Evolutionary conservation across 2,797 vertebrate species (phyloP).

Genomic region (Malacoraja senta): DNA sequence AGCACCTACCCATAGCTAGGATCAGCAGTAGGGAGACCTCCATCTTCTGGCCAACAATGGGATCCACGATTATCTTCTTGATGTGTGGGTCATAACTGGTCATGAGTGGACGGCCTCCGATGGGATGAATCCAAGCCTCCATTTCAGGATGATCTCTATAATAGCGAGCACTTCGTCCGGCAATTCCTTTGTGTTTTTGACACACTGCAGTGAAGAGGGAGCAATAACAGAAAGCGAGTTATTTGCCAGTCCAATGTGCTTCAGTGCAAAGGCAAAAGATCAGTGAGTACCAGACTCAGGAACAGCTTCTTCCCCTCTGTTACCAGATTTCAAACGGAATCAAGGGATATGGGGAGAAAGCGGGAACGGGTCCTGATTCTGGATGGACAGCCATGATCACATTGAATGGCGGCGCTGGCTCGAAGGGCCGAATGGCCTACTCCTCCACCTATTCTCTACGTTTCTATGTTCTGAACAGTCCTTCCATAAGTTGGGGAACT

Average conservation of each 20-base stretch:
- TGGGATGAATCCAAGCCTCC: neutral
- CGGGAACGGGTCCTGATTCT: too few species aligned
- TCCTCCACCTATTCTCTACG: too few species aligned
- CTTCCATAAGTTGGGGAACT: too few species aligned
- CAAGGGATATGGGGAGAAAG: too few species aligned
- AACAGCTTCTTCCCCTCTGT: too few species aligned
- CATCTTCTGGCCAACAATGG: neutral
- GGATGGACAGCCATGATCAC: too few species aligned
- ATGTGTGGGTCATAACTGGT: neutral
- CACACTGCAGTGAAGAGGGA: neutral
- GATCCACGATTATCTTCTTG: conserved; percentile 5
- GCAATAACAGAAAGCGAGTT: neutral
- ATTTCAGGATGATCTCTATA: neutral
- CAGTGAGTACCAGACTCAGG: neutral
- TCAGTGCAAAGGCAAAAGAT: neutral
- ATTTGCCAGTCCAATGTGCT: neutral
- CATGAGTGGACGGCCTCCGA: neutral
- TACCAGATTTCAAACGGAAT: too few species aligned
- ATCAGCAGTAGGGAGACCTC: neutral
- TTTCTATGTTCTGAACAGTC: too few species aligned
- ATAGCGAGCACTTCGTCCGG: neutral
- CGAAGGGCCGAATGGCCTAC: too few species aligned
- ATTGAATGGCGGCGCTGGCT: too few species aligned
- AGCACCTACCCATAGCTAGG: neutral
- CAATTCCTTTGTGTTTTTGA: too few species aligned